Conservation (phyloP, 1,140 invertebrate species). For the Reticulitermes speratus region DNA sequence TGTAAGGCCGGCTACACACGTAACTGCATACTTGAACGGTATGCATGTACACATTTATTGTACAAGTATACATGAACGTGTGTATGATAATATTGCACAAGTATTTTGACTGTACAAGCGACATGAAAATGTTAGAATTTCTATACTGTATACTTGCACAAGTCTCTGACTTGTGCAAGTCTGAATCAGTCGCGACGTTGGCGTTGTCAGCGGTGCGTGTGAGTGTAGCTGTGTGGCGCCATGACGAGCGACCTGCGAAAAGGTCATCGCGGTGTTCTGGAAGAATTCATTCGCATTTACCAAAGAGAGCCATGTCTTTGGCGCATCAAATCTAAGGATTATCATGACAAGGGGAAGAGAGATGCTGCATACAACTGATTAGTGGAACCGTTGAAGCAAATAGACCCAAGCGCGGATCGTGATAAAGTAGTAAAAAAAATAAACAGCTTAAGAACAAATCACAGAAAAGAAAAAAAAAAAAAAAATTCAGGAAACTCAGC, state of each 20-base stretch:
- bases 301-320: slow-evolving; percentile 22
- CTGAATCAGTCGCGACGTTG: no score
- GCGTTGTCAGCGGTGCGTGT: no score
- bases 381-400: slow-evolving; percentile 25
- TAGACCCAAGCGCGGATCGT: slow-evolving; percentile 21
- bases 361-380: slow-evolving; percentile 26
- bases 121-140: no score
- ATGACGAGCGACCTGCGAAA: no score
- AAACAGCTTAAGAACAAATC: slow-evolving; percentile 17
- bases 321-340: slow-evolving; percentile 28
- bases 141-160: no score
- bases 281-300: slow-evolving; percentile 29
- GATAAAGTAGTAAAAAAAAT: slow-evolving; percentile 25
- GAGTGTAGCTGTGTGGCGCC: background rate
- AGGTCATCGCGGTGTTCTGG: background rate
- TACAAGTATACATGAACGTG: no score
- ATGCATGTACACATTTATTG: no score
- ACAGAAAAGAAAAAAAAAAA: slow-evolving; percentile 3
- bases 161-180: no score
- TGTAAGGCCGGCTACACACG: no score
- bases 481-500: slow-evolving; percentile 17
- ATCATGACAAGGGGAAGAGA: slow-evolving; percentile 28
- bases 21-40: no score
- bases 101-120: no score
- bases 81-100: no score